Conservation (phyloP, 2,113 vertebrate species). For the Shinisaurus crocodilurus region DNA sequence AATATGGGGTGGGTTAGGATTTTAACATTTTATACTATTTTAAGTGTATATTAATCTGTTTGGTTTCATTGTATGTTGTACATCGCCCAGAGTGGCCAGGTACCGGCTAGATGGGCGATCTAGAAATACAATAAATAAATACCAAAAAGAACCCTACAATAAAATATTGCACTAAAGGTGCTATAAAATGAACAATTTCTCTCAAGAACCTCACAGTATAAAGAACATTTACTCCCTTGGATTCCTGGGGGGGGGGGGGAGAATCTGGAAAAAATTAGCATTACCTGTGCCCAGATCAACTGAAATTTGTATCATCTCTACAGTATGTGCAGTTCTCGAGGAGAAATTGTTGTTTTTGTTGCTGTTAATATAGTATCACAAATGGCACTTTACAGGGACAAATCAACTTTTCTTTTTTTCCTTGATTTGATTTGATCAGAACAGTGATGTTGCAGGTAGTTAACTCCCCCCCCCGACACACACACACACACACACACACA, state of each 20-base stretch:
- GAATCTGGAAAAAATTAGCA: not conserved
- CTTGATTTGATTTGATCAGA: not conserved
- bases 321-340: not conserved
- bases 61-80: too few relatives aligned
- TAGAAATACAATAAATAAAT: too few relatives aligned
- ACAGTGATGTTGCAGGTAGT: not conserved
- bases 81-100: too few relatives aligned
- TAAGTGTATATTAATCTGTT: too few relatives aligned
- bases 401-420: not conserved
- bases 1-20: too few relatives aligned
- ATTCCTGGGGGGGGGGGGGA: not conserved
- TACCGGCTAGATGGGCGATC: too few relatives aligned
- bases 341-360: not conserved
- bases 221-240: not conserved
- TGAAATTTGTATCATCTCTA: slow-evolving; percentile 39
- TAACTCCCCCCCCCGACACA: too few relatives aligned
- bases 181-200: not conserved
- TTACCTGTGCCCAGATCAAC: slow-evolving; percentile 35
- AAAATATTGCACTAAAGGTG: slow-evolving; percentile 8
- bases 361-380: not conserved
- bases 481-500: not conserved
- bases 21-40: too few relatives aligned
- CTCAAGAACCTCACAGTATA: slow-evolving; percentile 17
- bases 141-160: slow-evolving; percentile 6
- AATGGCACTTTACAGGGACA: not conserved